These are phyloP conservation scores for Disparrhopalites patrizii DNA, from an alignment of 2,888 invertebrate genomes.

Conservation along the genomic window DNA sequence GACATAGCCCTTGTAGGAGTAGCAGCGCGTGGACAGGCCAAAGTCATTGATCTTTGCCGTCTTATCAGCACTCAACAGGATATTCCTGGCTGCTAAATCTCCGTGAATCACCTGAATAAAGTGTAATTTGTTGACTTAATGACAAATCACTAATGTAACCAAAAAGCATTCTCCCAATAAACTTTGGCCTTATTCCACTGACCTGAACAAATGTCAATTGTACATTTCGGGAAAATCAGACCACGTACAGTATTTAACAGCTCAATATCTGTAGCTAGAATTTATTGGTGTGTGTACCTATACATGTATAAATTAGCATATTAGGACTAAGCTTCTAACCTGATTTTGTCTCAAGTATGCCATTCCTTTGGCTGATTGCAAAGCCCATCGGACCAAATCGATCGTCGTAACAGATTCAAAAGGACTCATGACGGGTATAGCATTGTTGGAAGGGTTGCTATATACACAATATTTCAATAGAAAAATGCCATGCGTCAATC, in stretches of 20 bases:
- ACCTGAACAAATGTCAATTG: no score
- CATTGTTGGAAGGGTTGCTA: background rate
- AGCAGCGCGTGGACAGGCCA: constrained; percentile 7
- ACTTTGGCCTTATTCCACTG: no score
- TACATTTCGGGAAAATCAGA: background rate
- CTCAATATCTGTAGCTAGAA: background rate
- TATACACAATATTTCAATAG: background rate
- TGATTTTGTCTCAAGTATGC: background rate
- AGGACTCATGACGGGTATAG: background rate
- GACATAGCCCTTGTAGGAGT: background rate
- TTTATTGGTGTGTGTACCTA: background rate
- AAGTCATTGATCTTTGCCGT: constrained; percentile 24
- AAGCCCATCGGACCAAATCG: constrained; percentile 14
- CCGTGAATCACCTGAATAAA: constrained; percentile 4
- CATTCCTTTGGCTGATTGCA: constrained; percentile 18
- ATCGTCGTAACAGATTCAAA: constrained; percentile 1
- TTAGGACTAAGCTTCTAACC: constrained; percentile 6
- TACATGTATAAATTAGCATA: no score
- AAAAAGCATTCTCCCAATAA: no score
- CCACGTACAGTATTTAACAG: background rate
- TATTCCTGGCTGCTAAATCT: constrained; percentile 17
- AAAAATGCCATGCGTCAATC: background rate
- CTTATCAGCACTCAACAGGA: constrained; percentile 1
- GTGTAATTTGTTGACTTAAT: background rate
- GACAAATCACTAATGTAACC: background rate